These are phyloP conservation scores for Uloborus plumipes DNA, from an alignment of 2,888 invertebrate species.

Conservation along the genomic window DNA sequence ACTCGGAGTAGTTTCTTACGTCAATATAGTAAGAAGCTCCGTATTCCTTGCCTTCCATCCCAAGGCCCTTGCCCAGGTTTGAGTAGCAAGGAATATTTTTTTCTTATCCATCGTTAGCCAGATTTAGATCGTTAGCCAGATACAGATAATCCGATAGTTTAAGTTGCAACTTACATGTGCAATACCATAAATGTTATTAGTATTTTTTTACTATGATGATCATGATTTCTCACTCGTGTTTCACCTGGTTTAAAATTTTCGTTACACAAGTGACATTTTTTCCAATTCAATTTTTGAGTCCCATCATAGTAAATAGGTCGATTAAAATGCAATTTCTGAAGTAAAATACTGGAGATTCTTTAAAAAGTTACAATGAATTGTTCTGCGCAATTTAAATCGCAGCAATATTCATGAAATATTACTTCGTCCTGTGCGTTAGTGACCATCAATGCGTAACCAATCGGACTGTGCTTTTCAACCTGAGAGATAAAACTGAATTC, in stretches of 20 bases:
- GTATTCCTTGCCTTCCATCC: no score
- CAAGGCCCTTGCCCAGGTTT: no score
- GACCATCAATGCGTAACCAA: not conserved
- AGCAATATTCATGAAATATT: no score
- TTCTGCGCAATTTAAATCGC: not conserved
- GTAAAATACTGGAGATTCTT: not conserved
- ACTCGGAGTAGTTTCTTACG: no score
- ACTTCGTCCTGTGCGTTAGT: not conserved
- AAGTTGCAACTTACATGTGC: constrained; percentile 4
- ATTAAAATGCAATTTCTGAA: not conserved
- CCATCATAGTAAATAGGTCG: not conserved
- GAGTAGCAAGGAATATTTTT: not conserved
- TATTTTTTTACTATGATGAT: not conserved
- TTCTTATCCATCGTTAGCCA: no score
- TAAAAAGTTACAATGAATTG: constrained; percentile 2
- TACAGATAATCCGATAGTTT: constrained; percentile 2
- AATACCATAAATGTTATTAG: not conserved
- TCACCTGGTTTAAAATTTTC: not conserved
- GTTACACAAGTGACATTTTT: constrained; percentile 8
- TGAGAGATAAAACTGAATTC: not conserved
- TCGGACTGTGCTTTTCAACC: not conserved
- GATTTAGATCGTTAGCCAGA: no score
- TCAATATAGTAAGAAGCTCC: no score
- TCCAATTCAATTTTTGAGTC: not conserved
- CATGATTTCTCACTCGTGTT: constrained; percentile 3